A percentile compares a stretch with the other conserved stretches of the same genome.
Evolutionary conservation across 2,113 vertebrate genomes (phyloP).

Genomic region (Camelus bactrianus): DNA sequence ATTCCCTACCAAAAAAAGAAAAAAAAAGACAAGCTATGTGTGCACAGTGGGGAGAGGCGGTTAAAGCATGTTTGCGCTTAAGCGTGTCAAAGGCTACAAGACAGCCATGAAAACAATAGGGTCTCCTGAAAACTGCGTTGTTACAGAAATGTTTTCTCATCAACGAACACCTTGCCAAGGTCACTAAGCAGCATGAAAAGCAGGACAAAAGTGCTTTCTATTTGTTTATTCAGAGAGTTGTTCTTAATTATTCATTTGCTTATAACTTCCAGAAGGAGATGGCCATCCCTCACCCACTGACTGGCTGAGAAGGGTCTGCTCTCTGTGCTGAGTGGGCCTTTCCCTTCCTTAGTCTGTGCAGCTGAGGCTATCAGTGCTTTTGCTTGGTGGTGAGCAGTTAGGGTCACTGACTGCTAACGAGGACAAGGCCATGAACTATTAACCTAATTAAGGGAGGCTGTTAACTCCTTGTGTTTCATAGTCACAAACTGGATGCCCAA

Average conservation of each 20-base stretch:
- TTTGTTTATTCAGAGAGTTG: conserved; percentile 56
- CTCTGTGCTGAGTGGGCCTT: background rate
- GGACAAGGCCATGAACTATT: background rate
- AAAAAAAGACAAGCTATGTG: background rate
- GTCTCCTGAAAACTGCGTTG: conserved; percentile 19
- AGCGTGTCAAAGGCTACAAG: background rate
- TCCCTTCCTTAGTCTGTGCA: background rate
- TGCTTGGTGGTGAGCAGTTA: background rate
- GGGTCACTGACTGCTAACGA: conserved; percentile 44
- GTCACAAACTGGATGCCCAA: background rate
- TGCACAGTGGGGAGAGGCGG: background rate
- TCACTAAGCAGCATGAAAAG: conserved; percentile 54
- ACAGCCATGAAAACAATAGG: background rate
- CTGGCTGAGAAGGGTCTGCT: background rate
- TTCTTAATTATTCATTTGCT: conserved; percentile 61
- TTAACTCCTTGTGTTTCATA: background rate
- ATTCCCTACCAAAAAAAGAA: background rate
- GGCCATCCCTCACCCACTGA: background rate
- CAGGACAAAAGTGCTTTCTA: background rate
- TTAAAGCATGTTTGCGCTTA: background rate
- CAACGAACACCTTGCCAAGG: conserved; percentile 50
- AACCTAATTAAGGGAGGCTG: background rate
- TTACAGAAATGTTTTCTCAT: conserved; percentile 57
- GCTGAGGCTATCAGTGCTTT: background rate
- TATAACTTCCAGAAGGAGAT: conserved; percentile 29